These are phyloP conservation scores for Trididemnum clinides DNA, from an alignment of 23 tunicate genomes.

Conservation along the genomic window DNA sequence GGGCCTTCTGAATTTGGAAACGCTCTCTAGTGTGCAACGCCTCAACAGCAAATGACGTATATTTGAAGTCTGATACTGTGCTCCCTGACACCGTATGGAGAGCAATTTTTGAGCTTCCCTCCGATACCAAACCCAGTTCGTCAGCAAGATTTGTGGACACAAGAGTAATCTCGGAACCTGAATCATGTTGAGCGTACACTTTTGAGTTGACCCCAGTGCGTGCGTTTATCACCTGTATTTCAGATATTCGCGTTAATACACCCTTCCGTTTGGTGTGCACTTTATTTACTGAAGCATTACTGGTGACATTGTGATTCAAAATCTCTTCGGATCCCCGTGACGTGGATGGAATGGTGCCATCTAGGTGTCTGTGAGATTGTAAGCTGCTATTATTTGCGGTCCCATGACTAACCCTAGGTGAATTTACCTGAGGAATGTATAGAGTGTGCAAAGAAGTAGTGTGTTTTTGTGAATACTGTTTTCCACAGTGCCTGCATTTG, in stretches of 20 bases:
- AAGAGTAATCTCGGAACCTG: not conserved
- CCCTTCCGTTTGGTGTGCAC: too few relatives aligned
- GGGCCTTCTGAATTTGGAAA: too few relatives aligned
- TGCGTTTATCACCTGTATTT: not conserved
- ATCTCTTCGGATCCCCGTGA: too few relatives aligned
- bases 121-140: not conserved
- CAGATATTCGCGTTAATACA: not conserved
- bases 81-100: not conserved
- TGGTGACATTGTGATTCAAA: too few relatives aligned
- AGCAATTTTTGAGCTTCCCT: not conserved
- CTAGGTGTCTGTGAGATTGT: too few relatives aligned
- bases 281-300: too few relatives aligned
- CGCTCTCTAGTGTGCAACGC: too few relatives aligned
- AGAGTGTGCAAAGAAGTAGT: not conserved
- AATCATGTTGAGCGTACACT: not conserved
- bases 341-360: too few relatives aligned
- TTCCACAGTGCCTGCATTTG: not conserved
- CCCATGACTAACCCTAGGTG: too few relatives aligned
- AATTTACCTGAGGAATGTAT: not conserved
- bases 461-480: not conserved
- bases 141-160: not conserved
- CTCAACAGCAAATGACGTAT: too few relatives aligned
- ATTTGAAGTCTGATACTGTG: too few relatives aligned
- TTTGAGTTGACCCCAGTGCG: not conserved
- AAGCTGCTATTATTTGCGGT: too few relatives aligned